phyloP scores from a whole-genome alignment of 2,888 invertebrate species.

The Agrotis segetum region DNA sequence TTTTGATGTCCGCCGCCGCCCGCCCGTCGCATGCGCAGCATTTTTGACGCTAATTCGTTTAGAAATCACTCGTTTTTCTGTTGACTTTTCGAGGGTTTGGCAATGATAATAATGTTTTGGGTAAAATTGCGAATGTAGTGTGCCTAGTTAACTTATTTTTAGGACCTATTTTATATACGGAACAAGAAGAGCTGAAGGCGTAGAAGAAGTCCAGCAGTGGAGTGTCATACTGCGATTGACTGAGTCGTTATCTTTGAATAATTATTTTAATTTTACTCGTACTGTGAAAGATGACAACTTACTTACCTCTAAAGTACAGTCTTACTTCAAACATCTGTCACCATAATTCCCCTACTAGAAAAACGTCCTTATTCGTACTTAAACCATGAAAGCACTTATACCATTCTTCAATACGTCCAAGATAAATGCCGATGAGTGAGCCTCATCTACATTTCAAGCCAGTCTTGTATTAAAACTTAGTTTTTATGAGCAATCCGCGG shows the following conservation, averaged over 20 bases:
- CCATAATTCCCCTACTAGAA: not conserved
- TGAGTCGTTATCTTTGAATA: not conserved
- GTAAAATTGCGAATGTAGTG: not conserved
- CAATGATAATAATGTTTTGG: constrained; percentile 3
- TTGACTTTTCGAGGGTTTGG: not conserved
- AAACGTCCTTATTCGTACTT: constrained; percentile 10
- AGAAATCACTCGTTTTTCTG: constrained; percentile 72
- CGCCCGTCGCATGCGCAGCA: constrained; percentile 70
- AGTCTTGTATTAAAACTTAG: constrained; percentile 50
- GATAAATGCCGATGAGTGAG: constrained; percentile 46
- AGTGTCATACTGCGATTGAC: not conserved
- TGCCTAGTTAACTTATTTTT: not conserved
- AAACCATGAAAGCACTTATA: constrained; percentile 10
- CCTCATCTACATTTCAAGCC: constrained; percentile 52
- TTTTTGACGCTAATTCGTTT: constrained; percentile 80
- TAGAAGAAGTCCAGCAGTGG: too few species aligned
- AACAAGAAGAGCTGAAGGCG: not conserved
- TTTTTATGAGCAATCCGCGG: constrained; percentile 59
- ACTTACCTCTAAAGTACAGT: not conserved
- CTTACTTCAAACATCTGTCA: not conserved
- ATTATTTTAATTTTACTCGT: not conserved
- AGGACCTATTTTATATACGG: too few species aligned
- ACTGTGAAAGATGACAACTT: not conserved
- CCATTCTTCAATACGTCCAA: constrained; percentile 26
- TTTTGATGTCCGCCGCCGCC: constrained; percentile 73